These are phyloP conservation scores for Epizoanthus fatuus DNA, from an alignment of 92 coral and sea anemone genomes.

Conservation along the genomic window DNA sequence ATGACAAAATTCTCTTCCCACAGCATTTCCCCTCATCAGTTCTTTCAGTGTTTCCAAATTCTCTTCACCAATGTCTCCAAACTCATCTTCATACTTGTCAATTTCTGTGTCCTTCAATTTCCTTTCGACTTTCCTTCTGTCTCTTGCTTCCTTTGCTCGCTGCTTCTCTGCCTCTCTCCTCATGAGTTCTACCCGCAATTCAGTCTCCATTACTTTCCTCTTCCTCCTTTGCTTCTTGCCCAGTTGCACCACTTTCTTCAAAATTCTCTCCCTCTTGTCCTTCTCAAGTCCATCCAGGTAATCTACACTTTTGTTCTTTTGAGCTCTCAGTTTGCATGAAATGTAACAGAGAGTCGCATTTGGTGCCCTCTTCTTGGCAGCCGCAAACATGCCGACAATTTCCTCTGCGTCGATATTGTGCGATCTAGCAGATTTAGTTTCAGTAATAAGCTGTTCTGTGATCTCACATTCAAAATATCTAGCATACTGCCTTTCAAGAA, in stretches of 20 bases:
- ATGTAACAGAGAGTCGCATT: conserved; percentile 38
- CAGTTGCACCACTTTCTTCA: not conserved
- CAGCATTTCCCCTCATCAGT: conserved; percentile 13
- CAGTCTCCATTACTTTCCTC: conserved; percentile 9
- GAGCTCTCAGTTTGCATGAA: conserved; percentile 15
- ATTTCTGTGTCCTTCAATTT: not conserved
- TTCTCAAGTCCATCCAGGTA: conserved; percentile 21
- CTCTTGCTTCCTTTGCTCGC: conserved; percentile 5
- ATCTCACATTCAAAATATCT: conserved; percentile 16
- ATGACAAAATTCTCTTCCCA: not conserved
- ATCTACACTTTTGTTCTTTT: conserved; percentile 17
- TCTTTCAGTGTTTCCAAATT: conserved; percentile 2
- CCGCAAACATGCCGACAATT: conserved; percentile 32
- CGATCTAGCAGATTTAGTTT: conserved; percentile 25
- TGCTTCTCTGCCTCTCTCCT: conserved; percentile 14
- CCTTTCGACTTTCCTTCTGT: conserved; percentile 17
- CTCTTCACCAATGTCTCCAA: conserved; percentile 6
- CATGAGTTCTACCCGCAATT: conserved; percentile 17
- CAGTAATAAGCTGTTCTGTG: conserved; percentile 1
- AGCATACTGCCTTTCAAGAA: conserved; percentile 25
- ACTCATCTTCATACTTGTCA: conserved; percentile 17
- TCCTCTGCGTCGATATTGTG: conserved; percentile 47
- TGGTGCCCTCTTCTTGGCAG: conserved; percentile 26
- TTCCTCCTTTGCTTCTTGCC: conserved; percentile 4
- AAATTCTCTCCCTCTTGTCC: conserved; percentile 6